A percentile compares a stretch with the other conserved stretches of the same genome.
phyloP scores from a whole-genome alignment of 2,888 invertebrate genomes.

The Pachymerium ferrugineum region DNA sequence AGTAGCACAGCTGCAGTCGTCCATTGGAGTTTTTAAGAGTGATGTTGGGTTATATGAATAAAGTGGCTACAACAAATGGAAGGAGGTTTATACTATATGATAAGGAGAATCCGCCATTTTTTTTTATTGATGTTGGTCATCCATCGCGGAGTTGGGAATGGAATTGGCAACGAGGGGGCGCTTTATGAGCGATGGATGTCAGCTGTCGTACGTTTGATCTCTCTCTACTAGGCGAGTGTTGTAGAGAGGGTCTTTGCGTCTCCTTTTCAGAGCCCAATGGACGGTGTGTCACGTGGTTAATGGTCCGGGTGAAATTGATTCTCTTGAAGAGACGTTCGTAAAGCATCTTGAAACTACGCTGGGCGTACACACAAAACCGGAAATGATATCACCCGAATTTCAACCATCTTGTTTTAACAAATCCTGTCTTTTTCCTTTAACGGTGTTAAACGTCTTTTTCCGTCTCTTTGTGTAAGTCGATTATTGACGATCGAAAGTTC shows the following conservation, averaged over 20 bases:
- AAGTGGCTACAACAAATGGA: too few relatives aligned
- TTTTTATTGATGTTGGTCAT: slow-evolving; percentile 11
- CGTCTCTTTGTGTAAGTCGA: too few relatives aligned
- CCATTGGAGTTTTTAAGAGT: too few relatives aligned
- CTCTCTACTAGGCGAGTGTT: neutral
- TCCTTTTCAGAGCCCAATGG: slow-evolving; percentile 8
- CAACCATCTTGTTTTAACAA: too few relatives aligned
- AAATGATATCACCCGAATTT: neutral
- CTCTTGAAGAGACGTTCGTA: neutral
- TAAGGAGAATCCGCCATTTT: neutral
- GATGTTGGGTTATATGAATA: too few relatives aligned
- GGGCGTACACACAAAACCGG: neutral
- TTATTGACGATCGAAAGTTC: too few relatives aligned
- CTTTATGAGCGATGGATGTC: slow-evolving; percentile 14
- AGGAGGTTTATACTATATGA: too few relatives aligned
- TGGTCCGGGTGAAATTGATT: slow-evolving; percentile 23
- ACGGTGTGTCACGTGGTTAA: slow-evolving; percentile 16
- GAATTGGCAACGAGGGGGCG: neutral
- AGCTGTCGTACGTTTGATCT: neutral
- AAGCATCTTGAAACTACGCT: too few relatives aligned
- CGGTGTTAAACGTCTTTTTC: too few relatives aligned
- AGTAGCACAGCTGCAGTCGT: too few relatives aligned
- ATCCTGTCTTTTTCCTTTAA: too few relatives aligned
- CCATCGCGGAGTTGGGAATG: neutral
- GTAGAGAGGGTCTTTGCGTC: too few relatives aligned